These are phyloP conservation scores for Tupiocoris notatus DNA, from an alignment of 2,888 invertebrate genomes.

Conservation along the genomic window DNA sequence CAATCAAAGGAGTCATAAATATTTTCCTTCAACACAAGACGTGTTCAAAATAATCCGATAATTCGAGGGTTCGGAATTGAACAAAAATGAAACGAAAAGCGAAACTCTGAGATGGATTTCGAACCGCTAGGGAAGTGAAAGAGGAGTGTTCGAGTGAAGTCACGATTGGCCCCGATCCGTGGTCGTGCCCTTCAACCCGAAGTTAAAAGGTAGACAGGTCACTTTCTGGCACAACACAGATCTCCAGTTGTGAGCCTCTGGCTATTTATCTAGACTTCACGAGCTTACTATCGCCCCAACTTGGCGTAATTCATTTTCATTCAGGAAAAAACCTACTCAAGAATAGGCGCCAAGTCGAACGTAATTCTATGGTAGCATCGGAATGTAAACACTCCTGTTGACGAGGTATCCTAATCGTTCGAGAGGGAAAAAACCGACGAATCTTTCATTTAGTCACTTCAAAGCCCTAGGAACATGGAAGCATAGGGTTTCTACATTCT, in stretches of 20 bases:
- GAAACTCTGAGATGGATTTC: not conserved
- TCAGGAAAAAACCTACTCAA: not conserved
- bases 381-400: too few species aligned
- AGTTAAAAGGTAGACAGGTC: not conserved
- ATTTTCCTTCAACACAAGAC: too few species aligned
- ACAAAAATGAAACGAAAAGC: not conserved
- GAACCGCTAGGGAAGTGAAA: slow-evolving; percentile 24
- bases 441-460: too few species aligned
- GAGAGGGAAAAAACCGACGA: too few species aligned
- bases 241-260: not conserved
- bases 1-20: too few species aligned
- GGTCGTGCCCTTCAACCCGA: slow-evolving; percentile 21
- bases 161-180: slow-evolving; percentile 25
- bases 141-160: slow-evolving; percentile 10
- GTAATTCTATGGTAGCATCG: too few species aligned
- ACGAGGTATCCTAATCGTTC: too few species aligned
- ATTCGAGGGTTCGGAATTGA: too few species aligned
- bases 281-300: not conserved
- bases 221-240: not conserved
- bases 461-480: too few species aligned
- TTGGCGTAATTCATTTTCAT: not conserved
- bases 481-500: too few species aligned
- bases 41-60: too few species aligned
- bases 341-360: not conserved
- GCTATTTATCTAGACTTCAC: too few species aligned